Conservation (phyloP, 2,113 vertebrate genomes). For the Tragelaphus strepsiceros region DNA sequence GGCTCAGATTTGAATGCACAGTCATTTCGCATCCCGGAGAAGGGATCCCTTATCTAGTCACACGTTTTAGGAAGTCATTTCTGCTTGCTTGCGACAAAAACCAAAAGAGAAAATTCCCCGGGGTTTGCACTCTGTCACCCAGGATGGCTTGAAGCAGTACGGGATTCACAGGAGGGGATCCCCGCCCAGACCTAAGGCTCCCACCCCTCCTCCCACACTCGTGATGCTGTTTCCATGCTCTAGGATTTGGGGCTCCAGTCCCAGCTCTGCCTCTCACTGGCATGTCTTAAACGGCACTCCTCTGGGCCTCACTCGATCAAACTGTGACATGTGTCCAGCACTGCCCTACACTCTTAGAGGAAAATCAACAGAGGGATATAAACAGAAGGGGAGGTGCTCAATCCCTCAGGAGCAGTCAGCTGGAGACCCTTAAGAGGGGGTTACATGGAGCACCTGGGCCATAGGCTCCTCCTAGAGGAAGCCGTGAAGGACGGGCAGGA, state of each 20-base stretch:
- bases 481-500: neutral
- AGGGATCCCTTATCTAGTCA: neutral
- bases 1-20: neutral
- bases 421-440: neutral
- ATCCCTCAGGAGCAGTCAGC: neutral
- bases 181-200: accelerated
- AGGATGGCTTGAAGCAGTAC: neutral
- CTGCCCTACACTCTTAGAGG: neutral
- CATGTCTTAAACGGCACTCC: neutral
- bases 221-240: accelerated
- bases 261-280: neutral
- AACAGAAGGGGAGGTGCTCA: neutral
- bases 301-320: neutral
- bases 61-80: neutral
- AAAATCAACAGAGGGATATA: neutral
- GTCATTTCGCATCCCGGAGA: neutral
- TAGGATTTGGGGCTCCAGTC: neutral
- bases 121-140: neutral
- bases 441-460: neutral
- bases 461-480: neutral
- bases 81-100: neutral
- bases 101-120: neutral
- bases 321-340: neutral
- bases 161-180: neutral
- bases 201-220: accelerated